Percentiles rank a stretch among this genome's conserved stretches.
phyloP scores from a whole-genome alignment of 2,113 vertebrate genomes.

The Rhinolophus ferrumequinum region DNA sequence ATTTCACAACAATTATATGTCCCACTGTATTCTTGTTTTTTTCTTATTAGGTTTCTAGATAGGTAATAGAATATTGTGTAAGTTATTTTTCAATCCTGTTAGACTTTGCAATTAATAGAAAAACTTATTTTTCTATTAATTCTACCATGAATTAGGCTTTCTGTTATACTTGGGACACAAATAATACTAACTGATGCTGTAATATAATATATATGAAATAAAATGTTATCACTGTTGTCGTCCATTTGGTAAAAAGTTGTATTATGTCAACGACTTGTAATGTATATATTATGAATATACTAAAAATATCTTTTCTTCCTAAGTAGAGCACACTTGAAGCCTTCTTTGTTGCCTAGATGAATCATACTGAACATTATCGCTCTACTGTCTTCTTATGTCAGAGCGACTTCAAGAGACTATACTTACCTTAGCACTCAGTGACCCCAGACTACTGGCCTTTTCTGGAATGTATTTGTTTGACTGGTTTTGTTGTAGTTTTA shows the following conservation, averaged over 20 bases:
- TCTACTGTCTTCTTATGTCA: background rate
- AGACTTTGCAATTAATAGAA: background rate
- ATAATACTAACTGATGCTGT: background rate
- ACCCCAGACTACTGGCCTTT: background rate
- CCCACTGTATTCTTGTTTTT: too few relatives aligned
- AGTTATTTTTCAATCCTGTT: background rate
- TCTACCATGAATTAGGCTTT: background rate
- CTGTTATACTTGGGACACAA: background rate
- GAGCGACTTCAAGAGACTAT: background rate
- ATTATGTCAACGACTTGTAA: background rate
- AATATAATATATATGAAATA: background rate
- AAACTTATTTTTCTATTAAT: background rate
- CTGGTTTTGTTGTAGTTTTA: background rate
- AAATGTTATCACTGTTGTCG: background rate
- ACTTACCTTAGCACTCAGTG: background rate
- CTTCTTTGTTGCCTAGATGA: background rate
- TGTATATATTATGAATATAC: background rate
- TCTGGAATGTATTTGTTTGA: background rate
- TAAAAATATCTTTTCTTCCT: background rate
- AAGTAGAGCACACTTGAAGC: background rate
- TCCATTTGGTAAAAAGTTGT: background rate
- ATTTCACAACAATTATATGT: background rate
- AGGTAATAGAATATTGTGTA: background rate
- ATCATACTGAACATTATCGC: background rate
- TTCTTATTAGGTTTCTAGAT: background rate